Evolutionary conservation across 2,797 vertebrate genomes (phyloP).

Genomic region (Oreochromis mossambicus): DNA sequence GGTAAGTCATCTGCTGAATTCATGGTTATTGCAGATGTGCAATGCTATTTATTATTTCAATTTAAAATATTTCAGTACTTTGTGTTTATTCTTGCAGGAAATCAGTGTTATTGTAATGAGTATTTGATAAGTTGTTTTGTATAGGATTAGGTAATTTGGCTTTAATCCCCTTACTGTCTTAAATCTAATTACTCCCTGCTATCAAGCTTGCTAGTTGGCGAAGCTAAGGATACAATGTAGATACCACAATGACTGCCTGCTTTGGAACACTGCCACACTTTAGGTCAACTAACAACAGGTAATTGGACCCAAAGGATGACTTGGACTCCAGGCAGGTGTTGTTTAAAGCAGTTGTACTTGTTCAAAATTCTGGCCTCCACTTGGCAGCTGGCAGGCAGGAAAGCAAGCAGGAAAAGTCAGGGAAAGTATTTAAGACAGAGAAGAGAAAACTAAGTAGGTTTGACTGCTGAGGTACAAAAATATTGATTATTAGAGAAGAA

Average conservation of each 20-base stretch:
- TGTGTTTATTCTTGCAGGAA: not conserved
- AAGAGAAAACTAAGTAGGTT: not conserved
- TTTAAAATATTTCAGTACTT: not conserved
- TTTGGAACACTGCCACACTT: not conserved
- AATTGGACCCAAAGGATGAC: conserved; percentile 47
- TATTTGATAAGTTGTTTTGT: not conserved
- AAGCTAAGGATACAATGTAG: not conserved
- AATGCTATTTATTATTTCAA: not conserved
- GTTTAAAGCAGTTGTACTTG: conserved; percentile 19
- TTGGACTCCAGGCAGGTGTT: conserved; percentile 2
- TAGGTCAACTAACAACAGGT: conserved; percentile 11
- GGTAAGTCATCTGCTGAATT: not conserved
- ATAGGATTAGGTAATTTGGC: not conserved
- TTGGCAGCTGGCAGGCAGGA: not conserved
- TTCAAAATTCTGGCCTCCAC: conserved; percentile 19
- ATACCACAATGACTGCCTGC: not conserved
- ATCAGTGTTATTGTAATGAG: not conserved
- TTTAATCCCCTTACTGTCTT: not conserved
- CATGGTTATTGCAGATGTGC: not conserved
- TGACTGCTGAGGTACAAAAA: not conserved
- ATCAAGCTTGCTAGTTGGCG: not conserved
- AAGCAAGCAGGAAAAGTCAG: not conserved
- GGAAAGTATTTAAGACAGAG: not conserved
- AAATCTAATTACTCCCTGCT: not conserved
- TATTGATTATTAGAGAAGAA: not conserved